Base-by-base conservation (phyloP, 1,140 invertebrate genomes). In the Thrips palmi region DNA sequence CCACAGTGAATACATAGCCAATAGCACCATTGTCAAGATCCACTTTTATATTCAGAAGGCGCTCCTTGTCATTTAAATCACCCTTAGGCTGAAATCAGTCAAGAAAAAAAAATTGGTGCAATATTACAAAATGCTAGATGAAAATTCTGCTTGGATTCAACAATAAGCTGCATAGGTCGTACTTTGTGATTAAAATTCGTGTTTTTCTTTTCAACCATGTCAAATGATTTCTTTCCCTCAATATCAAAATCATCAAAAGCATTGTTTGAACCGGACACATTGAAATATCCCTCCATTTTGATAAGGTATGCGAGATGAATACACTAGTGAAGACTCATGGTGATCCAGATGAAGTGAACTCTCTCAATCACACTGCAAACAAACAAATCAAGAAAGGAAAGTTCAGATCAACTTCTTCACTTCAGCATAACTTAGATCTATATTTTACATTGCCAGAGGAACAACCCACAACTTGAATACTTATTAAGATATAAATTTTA, bases 211-310 rank as follows among this genome's bases (percentile, higher is more conserved):
- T 25, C 8, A 18, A 30, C 32, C 28, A 4, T 17, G 12, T 39
- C 37, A 21, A 31, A 27, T 8, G 23, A 18, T 3, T 31, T 28
- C 32, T 30, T 39, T 31, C 37, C 37, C 17, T 39, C 37, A 18
- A 39, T 39, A 31, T 39, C 37, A 19, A 39, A 22, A 20, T 39
- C 37, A 31, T 39, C 37, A 31, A 39, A 39, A 19, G 30, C 27
- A 31, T 39, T 22, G n/a, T n/a, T 15, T 23, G 14, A 31, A 39
- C 15, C 37, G 19, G 22, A 31, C 19, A 39, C 28, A 28, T 39
- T 39, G 4, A 30, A 22, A 22, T 39, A 39, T 18, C 37, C 37
- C 24, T 39, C 37, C 37, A 39, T 39, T 19, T 15, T 32, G n/a
- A n/a, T n/a, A n/a, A n/a, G n/a, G n/a, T n/a, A n/a, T n/a, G n/a